Conservation (phyloP, 2,797 vertebrate species). For the Cryptoblepharus egeriae region DNA sequence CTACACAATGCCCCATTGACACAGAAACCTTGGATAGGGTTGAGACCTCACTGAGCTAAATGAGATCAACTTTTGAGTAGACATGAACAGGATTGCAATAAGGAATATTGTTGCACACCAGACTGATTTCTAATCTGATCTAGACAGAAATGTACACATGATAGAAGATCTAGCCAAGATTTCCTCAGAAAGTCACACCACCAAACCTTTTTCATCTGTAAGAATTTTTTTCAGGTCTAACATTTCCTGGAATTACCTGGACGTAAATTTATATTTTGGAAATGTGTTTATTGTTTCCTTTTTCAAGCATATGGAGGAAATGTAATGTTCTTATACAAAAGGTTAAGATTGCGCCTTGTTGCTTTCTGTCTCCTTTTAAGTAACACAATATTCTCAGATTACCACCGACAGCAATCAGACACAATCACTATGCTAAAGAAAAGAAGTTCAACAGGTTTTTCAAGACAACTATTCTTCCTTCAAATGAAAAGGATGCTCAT, state of each 20-base stretch:
- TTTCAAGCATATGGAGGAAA: conserved; percentile 32
- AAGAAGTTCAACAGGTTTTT: conserved; percentile 16
- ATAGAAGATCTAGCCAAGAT: neutral
- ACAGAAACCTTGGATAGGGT: no score
- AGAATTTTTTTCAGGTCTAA: conserved; percentile 22
- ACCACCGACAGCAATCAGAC: conserved; percentile 16
- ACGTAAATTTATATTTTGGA: conserved; percentile 42
- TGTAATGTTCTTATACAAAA: conserved; percentile 23
- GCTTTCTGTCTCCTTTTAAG: conserved; percentile 1
- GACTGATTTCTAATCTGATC: neutral
- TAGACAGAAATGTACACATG: neutral
- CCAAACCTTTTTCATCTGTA: neutral
- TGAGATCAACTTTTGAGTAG: no score
- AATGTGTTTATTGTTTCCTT: conserved; percentile 8
- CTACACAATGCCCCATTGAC: no score
- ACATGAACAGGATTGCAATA: no score
- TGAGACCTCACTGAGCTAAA: no score
- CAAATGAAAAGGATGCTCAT: neutral
- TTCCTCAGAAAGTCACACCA: conserved; percentile 28
- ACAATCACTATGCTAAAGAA: neutral
- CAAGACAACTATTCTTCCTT: conserved; percentile 34
- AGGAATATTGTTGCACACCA: neutral
- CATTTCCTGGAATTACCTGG: neutral
- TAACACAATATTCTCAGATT: conserved; percentile 10
- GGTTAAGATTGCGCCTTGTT: conserved; percentile 24